phyloP scores from a whole-genome alignment of 2,888 invertebrate genomes.

The Trisateles emortualis region DNA sequence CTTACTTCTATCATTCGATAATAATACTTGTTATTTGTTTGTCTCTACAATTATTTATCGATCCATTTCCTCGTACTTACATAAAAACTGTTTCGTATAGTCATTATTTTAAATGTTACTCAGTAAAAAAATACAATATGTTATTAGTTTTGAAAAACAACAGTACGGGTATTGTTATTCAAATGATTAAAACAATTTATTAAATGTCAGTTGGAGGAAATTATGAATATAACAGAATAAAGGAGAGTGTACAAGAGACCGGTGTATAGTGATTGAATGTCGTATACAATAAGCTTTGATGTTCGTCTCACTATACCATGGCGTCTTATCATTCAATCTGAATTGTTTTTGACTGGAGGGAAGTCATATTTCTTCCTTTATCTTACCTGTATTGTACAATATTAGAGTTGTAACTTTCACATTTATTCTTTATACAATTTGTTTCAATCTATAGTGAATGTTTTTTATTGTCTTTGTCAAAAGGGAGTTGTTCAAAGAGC shows the following conservation, averaged over 20 bases:
- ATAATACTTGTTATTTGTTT: slow-evolving; percentile 32
- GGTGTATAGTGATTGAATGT: background rate
- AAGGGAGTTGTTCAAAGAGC: slow-evolving; percentile 48
- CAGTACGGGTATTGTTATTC: slow-evolving; percentile 23
- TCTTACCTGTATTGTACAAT: slow-evolving; percentile 27
- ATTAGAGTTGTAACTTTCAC: slow-evolving; percentile 27
- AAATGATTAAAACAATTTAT: slow-evolving; percentile 28
- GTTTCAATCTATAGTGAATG: slow-evolving; percentile 38
- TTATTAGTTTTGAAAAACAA: slow-evolving; percentile 4
- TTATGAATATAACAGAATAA: slow-evolving; percentile 26
- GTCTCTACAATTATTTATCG: slow-evolving; percentile 27
- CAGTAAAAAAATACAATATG: slow-evolving; percentile 4
- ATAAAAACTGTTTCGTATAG: slow-evolving; percentile 8
- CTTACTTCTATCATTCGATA: slow-evolving; percentile 27
- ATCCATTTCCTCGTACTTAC: slow-evolving; percentile 13
- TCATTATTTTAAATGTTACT: slow-evolving; percentile 21
- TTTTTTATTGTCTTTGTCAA: slow-evolving; percentile 47
- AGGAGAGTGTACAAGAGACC: too few species aligned
- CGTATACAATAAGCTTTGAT: background rate
- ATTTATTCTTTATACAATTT: slow-evolving; percentile 44
- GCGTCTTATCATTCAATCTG: slow-evolving; percentile 49
- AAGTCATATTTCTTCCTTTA: slow-evolving; percentile 33
- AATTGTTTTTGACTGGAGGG: slow-evolving; percentile 44
- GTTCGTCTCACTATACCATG: slow-evolving; percentile 11
- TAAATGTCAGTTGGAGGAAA: slow-evolving; percentile 37